phyloP scores from a whole-genome alignment of 2,888 invertebrate genomes.

The Tillus elongatus region DNA sequence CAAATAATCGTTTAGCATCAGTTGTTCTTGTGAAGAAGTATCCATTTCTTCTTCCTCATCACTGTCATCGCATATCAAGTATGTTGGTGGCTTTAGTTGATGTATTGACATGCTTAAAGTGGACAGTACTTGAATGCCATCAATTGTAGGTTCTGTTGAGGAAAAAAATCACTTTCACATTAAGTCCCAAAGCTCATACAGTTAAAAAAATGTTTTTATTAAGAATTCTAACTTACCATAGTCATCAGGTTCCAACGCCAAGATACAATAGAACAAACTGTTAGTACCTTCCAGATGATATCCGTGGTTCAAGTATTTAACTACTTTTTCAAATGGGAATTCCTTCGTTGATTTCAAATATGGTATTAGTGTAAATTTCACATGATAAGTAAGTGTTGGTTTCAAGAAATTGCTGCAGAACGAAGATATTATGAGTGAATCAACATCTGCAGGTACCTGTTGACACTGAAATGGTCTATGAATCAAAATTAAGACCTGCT shows the following conservation, averaged over 20 bases:
- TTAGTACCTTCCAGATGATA: constrained; percentile 43
- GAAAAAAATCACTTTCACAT: constrained; percentile 4
- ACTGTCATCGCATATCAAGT: constrained; percentile 30
- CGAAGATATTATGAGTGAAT: constrained; percentile 44
- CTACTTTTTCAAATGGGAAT: constrained; percentile 45
- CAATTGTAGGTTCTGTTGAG: constrained; percentile 41
- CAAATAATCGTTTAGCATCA: constrained; percentile 35
- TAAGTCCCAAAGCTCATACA: too few relatives aligned
- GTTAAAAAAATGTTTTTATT: constrained; percentile 1
- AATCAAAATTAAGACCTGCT: constrained; percentile 65
- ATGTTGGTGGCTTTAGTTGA: constrained; percentile 38
- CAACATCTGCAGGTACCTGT: constrained; percentile 43
- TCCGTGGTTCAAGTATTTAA: constrained; percentile 34
- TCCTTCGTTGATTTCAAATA: constrained; percentile 47
- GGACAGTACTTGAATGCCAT: constrained; percentile 52
- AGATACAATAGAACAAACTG: constrained; percentile 56
- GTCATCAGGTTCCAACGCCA: constrained; percentile 56
- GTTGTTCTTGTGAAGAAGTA: constrained; percentile 39
- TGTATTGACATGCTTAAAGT: constrained; percentile 39
- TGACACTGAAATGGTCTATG: constrained; percentile 62
- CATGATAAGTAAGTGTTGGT: constrained; percentile 55
- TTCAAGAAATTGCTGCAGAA: constrained; percentile 61
- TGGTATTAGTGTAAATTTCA: constrained; percentile 63
- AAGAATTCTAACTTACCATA: constrained; percentile 54
- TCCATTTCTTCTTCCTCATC: constrained; percentile 51